These are phyloP conservation scores for Trichechus manatus DNA, from an alignment of 2,113 vertebrate genomes.

Conservation along the genomic window DNA sequence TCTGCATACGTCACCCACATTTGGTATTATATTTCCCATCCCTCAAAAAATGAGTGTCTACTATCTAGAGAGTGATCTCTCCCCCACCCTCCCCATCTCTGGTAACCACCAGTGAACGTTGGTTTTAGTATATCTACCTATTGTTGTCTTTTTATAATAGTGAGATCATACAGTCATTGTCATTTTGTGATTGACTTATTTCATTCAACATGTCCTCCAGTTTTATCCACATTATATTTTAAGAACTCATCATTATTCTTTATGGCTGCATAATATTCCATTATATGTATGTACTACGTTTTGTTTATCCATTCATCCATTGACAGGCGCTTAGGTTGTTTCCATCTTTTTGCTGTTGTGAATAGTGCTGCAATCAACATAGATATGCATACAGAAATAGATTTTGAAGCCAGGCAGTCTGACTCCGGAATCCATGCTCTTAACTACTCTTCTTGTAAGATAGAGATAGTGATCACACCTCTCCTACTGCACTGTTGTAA, in stretches of 20 bases:
- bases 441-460: constrained; percentile 1
- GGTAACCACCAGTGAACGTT: neutral
- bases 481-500: neutral
- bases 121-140: neutral
- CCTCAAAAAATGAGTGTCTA: neutral
- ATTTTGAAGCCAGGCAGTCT: neutral
- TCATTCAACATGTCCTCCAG: neutral
- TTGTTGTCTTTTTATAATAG: neutral
- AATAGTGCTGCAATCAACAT: neutral
- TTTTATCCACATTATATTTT: neutral
- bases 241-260: neutral
- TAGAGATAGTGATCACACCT: neutral
- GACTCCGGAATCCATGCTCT: neutral
- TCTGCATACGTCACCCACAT: neutral
- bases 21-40: neutral
- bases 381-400: neutral
- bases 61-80: neutral
- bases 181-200: neutral
- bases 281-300: neutral
- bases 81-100: neutral
- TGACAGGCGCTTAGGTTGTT: neutral
- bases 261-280: neutral
- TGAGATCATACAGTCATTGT: neutral
- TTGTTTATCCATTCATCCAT: neutral
- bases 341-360: neutral